Conservation (phyloP, 2,888 invertebrate species). For the Oligia strigilis region DNA sequence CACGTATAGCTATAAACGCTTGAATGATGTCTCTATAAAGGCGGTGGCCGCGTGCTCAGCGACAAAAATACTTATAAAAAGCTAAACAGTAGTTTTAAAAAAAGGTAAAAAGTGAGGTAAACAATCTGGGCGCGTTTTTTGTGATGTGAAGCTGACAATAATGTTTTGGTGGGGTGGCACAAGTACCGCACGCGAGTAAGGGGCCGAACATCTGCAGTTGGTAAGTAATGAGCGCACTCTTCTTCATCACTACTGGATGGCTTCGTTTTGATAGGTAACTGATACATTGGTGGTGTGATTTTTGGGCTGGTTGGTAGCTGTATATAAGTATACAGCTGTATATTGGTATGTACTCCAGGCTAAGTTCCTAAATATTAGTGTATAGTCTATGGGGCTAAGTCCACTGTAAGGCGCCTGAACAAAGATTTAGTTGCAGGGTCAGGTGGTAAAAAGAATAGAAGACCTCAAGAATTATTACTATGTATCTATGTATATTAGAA, state of each 20-base stretch:
- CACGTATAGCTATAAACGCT: constrained; percentile 77
- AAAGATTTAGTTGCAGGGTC: background rate
- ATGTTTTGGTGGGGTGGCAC: constrained; percentile 82
- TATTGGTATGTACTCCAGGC: background rate
- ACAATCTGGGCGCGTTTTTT: constrained; percentile 88
- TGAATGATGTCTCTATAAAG: constrained; percentile 84
- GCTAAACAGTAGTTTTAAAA: constrained; percentile 84
- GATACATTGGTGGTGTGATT: constrained; percentile 44
- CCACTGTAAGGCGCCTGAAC: background rate
- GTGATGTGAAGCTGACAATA: constrained; percentile 77
- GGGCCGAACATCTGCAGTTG: constrained; percentile 76
- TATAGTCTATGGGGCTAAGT: no score
- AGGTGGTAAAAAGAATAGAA: no score
- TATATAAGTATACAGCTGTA: background rate
- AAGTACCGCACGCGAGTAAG: constrained; percentile 81
- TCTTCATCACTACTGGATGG: constrained; percentile 6
- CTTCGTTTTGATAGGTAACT: constrained; percentile 38
- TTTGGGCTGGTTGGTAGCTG: constrained; percentile 9
- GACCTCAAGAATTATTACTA: background rate
- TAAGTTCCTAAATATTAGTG: no score
- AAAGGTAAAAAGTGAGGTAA: constrained; percentile 90
- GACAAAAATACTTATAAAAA: constrained; percentile 87
- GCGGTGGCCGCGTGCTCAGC: constrained; percentile 85
- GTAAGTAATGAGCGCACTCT: constrained; percentile 59
- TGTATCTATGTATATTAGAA: background rate